Evolutionary conservation across 1,140 invertebrate genomes (phyloP), one percentile per base, ranked within the genome.

Genomic region (Kradibia gibbosae): DNA sequence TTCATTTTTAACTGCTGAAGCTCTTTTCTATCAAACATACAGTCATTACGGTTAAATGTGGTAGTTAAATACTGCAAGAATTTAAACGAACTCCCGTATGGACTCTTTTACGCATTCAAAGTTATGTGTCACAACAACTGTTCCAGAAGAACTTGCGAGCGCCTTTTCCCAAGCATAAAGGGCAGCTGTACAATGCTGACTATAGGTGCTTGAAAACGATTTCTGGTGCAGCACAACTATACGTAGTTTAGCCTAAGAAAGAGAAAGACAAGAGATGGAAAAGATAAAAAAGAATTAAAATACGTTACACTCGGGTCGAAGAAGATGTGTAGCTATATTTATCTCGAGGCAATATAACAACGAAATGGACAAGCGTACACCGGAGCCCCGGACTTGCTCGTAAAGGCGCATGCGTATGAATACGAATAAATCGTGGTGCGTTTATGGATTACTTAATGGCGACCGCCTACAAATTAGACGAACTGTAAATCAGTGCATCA

Each of bases 361-460:
- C 82, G 81, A 87, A 86, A 85, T 77, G 82, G 83, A 83, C 82
- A 82, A 75, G 85, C 86, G 84, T 84, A 80, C 83, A 84, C 82
- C 72, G 82, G 81, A 80, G 62, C 60, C 74, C 55, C 75, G 55
- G 78, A 60, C 81, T 78, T 76, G 86, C 88, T 91, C 90, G 87
- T 91, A 91, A 91, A 91, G 84, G 83, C 76, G 80, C 82, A 78
- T 82, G 86, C 88, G 90, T 91, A 90, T 90, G 89, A 91, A 91
- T 90, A 91, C 90, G 89, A 91, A 91, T 91, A 91, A 90, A 90
- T 87, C 86, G 84, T 85, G 85, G 85, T 82, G 86, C 87, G 85
- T 91, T 91, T 91, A 91, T 90, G 90, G 90, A 90, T 91, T 91
- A 89, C 90, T 91, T 91, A 91, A 91, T 90, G 87, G 88, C 87